These are phyloP conservation scores for Python bivittatus DNA, from an alignment of 2,113 vertebrate species.

Conservation along the genomic window DNA sequence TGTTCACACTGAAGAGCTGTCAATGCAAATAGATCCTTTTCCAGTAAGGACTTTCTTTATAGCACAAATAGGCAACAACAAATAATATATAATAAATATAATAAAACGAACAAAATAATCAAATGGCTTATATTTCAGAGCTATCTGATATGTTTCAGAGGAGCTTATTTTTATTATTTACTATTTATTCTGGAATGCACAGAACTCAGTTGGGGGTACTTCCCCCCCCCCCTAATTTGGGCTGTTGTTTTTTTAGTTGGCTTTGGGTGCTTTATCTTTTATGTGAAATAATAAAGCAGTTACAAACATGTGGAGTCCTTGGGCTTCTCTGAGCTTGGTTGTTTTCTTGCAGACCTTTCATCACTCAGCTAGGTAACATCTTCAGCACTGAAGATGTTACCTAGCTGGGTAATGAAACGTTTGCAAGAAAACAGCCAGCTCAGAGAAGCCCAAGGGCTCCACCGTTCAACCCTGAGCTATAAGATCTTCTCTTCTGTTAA, in stretches of 20 bases:
- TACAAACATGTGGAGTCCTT: no score
- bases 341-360: no score
- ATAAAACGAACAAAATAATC: no score
- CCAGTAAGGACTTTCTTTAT: accelerated
- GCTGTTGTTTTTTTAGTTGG: background rate
- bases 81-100: no score
- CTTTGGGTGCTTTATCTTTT: background rate
- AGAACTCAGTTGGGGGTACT: background rate
- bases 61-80: background rate
- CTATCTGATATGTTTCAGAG: background rate
- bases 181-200: background rate
- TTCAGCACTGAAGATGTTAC: no score
- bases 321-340: no score
- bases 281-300: background rate
- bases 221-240: background rate
- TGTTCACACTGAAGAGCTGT: background rate
- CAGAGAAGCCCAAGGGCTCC: no score
- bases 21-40: background rate
- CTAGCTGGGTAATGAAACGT: no score
- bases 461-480: no score
- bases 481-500: no score
- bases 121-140: background rate
- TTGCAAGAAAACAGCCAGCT: no score
- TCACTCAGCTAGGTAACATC: no score
- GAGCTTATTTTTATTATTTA: background rate